Base-by-base conservation (phyloP, 1,140 invertebrate species). In the Sipha flava region DNA sequence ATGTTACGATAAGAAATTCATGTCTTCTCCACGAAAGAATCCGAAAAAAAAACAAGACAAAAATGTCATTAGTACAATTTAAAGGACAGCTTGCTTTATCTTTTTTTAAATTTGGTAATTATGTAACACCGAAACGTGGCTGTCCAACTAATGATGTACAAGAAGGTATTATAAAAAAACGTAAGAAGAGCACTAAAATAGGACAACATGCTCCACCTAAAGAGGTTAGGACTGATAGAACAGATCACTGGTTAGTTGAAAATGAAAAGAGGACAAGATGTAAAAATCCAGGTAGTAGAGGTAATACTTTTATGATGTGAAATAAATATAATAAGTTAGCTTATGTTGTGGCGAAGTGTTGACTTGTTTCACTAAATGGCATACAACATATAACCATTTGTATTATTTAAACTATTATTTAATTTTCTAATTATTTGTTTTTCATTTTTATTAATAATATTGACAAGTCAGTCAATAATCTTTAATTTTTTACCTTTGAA, bases 1-100 rank as follows among this genome's bases (percentile, higher is more conserved):
- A 87, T 82, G 81, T 86, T 81, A 80, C 80, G 66, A 49, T 83
- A 31, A 52, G 81, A 40, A 85, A 84, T 80, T 70, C 81, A 14
- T 85, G 83, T 83, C 54, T 84, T 45, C 43, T 83, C 23, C 82
- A 83, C 43, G 62, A 37, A 59, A 26, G 23, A 59, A 59, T 59
- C 4, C 75, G 26, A 73, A 21, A 34, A 18, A 54, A 54, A 79
- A 52, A 37, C 23, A 21, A 52, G n/a, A 75, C 31, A 16, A 14
- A 18, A 21, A 75, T 75, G 12, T 23, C 73, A 29, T 54, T 82
- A 21, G 80, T 80, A 52, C 40, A 80, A 26, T 81, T 81, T 57
- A 79, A 64, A 26, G 66, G 21, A 26, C 2, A 70, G 23, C 34
- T 70, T 21, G 66, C 16, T 45, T 10, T 21, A 6, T 29, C 66